Percentiles rank a stretch among this genome's conserved stretches.
phyloP scores from a whole-genome alignment of 1,140 invertebrate species.

The Drosophila miranda region DNA sequence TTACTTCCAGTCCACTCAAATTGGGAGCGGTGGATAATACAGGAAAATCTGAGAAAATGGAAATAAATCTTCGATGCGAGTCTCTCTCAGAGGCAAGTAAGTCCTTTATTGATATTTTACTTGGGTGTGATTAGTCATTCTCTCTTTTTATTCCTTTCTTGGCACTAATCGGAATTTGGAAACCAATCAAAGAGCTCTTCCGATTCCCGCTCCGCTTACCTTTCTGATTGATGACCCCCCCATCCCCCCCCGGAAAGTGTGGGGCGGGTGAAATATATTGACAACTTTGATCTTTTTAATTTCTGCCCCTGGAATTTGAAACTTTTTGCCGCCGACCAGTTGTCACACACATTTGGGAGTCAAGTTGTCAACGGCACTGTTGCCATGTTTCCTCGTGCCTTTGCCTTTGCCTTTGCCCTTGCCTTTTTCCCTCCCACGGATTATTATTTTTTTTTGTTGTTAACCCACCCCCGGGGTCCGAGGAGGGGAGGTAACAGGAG shows the following conservation, averaged over 20 bases:
- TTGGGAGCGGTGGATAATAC: too few species aligned
- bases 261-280: constrained; percentile 38
- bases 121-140: too few species aligned
- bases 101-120: too few species aligned
- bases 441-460: constrained; percentile 6
- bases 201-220: neutral
- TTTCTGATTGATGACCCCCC: constrained; percentile 28
- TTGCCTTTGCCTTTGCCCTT: constrained; percentile 1
- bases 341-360: constrained; percentile 69
- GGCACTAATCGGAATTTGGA: too few species aligned
- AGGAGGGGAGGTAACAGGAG: constrained; percentile 16
- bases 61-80: too few species aligned
- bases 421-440: neutral
- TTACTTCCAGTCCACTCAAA: too few species aligned
- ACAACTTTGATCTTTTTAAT: constrained; percentile 53
- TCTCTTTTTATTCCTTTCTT: too few species aligned
- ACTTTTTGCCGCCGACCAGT: constrained; percentile 45
- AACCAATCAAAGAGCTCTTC: too few species aligned
- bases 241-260: too few species aligned
- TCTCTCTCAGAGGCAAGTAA: too few species aligned
- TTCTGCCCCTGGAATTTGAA: constrained; percentile 45
- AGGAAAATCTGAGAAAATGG: too few species aligned
- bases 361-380: constrained; percentile 73
- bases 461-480: constrained; percentile 11
- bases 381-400: constrained; percentile 41